These are phyloP conservation scores for Pleuronectes platessa DNA, from an alignment of 2,113 vertebrate species.

Conservation along the genomic window DNA sequence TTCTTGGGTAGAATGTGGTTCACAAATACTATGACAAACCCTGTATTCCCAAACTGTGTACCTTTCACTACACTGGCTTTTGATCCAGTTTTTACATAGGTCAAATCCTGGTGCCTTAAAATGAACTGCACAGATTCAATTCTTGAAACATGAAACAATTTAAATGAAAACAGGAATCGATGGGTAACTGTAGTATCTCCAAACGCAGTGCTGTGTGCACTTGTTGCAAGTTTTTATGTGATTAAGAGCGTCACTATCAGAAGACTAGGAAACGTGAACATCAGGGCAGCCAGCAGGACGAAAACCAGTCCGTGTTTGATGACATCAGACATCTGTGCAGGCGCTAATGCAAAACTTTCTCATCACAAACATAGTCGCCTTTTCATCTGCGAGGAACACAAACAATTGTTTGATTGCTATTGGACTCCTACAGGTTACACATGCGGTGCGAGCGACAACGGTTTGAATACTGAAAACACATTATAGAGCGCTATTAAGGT, in stretches of 20 bases:
- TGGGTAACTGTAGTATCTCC: neutral
- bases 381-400: slow-evolving; percentile 63
- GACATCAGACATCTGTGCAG: slow-evolving; percentile 71
- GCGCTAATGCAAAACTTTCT: slow-evolving; percentile 52
- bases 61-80: no score
- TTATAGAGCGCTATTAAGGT: slow-evolving; percentile 25
- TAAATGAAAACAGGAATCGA: neutral
- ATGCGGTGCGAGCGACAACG: slow-evolving; percentile 48
- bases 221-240: slow-evolving; percentile 30
- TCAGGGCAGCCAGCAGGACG: slow-evolving; percentile 68
- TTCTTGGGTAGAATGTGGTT: neutral
- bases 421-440: slow-evolving; percentile 67
- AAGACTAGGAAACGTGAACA: slow-evolving; percentile 59
- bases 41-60: no score
- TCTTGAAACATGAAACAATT: neutral
- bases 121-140: neutral
- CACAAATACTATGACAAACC: no score
- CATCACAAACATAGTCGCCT: slow-evolving; percentile 49
- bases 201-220: slow-evolving; percentile 8
- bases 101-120: neutral
- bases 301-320: slow-evolving; percentile 65
- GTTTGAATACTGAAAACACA: slow-evolving; percentile 37
- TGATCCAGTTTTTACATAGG: neutral
- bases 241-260: slow-evolving; percentile 53
- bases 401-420: slow-evolving; percentile 73